Conservation (phyloP, 2,113 vertebrate species). For the Caranx ignobilis region DNA sequence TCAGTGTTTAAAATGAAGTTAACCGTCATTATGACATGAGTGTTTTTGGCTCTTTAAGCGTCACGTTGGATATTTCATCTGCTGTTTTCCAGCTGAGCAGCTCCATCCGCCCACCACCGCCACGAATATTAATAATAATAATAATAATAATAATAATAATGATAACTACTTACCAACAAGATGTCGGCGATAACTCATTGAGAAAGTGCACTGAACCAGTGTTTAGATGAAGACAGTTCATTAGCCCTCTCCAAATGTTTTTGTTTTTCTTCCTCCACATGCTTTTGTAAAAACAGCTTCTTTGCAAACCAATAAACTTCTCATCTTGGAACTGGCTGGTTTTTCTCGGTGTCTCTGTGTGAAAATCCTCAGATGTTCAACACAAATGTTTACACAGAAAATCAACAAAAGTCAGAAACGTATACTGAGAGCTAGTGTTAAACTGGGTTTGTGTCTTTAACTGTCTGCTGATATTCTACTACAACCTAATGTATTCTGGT, state of each 20-base stretch:
- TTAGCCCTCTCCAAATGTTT: slow-evolving; percentile 11
- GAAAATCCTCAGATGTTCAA: background rate
- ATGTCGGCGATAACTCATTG: background rate
- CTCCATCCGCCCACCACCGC: background rate
- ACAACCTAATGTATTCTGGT: too few species aligned
- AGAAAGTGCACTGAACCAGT: slow-evolving; percentile 26
- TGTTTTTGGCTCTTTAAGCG: slow-evolving; percentile 1
- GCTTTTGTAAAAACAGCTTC: slow-evolving; percentile 69
- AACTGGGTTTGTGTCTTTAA: too few species aligned
- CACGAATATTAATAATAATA: too few species aligned
- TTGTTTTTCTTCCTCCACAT: background rate
- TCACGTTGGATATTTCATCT: slow-evolving; percentile 28
- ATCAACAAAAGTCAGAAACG: background rate
- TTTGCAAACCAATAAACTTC: slow-evolving; percentile 72
- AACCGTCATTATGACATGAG: slow-evolving; percentile 12
- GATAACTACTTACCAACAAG: too few species aligned
- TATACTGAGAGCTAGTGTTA: too few species aligned
- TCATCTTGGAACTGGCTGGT: slow-evolving; percentile 27
- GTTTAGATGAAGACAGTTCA: slow-evolving; percentile 26
- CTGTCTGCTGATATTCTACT: background rate
- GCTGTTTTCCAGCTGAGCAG: slow-evolving; percentile 5
- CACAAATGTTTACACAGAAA: background rate
- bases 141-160: too few species aligned
- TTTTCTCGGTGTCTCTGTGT: background rate
- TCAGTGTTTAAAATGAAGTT: too few species aligned